A percentile compares a stretch with the other conserved stretches of the same genome.
These are phyloP conservation scores for Cancer borealis DNA, from an alignment of 2,888 invertebrate genomes.

Conservation along the genomic window DNA sequence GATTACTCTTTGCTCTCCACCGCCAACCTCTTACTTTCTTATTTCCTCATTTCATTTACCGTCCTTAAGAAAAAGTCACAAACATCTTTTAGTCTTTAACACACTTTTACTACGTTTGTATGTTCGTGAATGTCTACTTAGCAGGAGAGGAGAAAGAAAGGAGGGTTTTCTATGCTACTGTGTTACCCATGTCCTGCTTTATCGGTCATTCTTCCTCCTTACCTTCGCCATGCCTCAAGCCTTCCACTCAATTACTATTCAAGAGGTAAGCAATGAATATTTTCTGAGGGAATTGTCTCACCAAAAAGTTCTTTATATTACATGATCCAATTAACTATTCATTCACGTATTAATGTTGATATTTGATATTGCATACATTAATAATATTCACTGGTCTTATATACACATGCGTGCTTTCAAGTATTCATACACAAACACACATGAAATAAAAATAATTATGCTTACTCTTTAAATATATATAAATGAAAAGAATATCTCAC, in stretches of 20 bases:
- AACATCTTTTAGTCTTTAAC: not conserved
- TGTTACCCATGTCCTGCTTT: not conserved
- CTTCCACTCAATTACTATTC: not conserved
- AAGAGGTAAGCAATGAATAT: not conserved
- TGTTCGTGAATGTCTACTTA: not conserved
- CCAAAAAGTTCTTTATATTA: not conserved
- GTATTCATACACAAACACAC: constrained; percentile 11
- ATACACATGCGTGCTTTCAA: not conserved
- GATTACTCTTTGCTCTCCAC: not conserved
- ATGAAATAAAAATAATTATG: not conserved
- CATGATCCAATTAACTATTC: not conserved
- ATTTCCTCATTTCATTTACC: not conserved
- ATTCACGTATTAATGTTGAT: not conserved
- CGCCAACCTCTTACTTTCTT: not conserved
- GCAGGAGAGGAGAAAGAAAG: not conserved
- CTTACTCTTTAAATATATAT: not conserved
- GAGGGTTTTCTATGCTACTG: not conserved
- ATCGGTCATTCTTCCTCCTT: not conserved
- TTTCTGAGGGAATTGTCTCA: not conserved
- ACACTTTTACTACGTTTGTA: not conserved
- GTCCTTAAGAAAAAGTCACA: not conserved
- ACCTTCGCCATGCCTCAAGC: not conserved
- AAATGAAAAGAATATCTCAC: not conserved
- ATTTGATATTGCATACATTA: not conserved
- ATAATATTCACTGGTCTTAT: not conserved